Evolutionary conservation across 2,113 vertebrate genomes (phyloP), one percentile per base, ranked within the genome.

Genomic region (Oreocharis arfaki): DNA sequence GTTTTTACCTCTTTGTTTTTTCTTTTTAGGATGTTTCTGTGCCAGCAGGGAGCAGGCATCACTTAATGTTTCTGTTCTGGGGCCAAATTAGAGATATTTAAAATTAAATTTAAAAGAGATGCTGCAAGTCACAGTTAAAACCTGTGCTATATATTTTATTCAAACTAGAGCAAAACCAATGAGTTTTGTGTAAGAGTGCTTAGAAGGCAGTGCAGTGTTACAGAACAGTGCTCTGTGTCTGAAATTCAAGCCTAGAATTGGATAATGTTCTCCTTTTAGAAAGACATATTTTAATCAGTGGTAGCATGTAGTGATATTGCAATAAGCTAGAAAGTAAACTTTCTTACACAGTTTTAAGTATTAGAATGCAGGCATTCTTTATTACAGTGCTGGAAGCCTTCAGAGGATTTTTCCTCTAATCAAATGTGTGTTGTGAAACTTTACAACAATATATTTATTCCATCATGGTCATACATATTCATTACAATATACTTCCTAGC

Each of bases 241-340:
- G 78, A 93, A 87, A 97, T 85, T 84, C 60, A 94, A 96, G 68
- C 71, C 35, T 69, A 81, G 74, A 95, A 90, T 19, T 90, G 46
- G 65, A 53, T 37, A 64, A 83, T 50, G 22, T 80, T 93, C 21
- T 44, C 44, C 39, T 79, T 95, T 90, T 91, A 59, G 8, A 92
- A 92, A 78, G 84, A 46, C 16, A 79, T 78, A 67, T 46, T 79
- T 67, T 87, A 78, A 92, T 95, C 84, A 84, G 39, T 17, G 27
- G 57, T 90, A 91, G 73, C 80, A 67, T 92, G 81, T 93, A 50
- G 32, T 37, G 37, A 27, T 50, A 37, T 14, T 68, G 61, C 24
- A 65, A 41, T n/a, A 12, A 22, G 24, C 19, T 41, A 24, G 24
- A 41, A 57, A 76, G 10, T 42, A 57, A 50, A 59, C 21, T 30